Conservation (phyloP, 2,113 vertebrate genomes). For the Brevimyrus niger region DNA sequence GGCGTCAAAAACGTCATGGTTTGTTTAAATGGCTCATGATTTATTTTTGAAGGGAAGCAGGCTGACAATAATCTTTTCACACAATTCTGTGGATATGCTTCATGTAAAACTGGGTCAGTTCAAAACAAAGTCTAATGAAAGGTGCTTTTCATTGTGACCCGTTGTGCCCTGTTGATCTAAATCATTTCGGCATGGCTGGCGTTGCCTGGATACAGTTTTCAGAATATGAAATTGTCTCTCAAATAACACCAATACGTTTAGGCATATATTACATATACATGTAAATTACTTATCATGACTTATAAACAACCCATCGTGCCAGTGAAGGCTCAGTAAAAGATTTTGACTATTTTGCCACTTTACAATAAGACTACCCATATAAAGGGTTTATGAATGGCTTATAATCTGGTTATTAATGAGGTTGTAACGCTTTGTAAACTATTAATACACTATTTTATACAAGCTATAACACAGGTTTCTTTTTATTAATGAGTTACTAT, state of each 20-base stretch:
- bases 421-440: no score
- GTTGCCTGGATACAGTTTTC: conserved; percentile 40
- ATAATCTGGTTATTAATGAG: no score
- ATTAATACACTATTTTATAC: no score
- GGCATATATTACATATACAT: not conserved
- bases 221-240: conserved; percentile 18
- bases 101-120: conserved; percentile 34
- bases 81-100: conserved; percentile 23
- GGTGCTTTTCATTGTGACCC: conserved; percentile 31
- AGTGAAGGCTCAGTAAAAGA: not conserved
- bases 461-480: no score
- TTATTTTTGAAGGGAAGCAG: not conserved
- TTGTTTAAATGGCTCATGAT: not conserved
- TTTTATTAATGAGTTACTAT: no score
- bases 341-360: not conserved
- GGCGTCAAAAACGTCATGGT: not conserved
- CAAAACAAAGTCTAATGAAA: conserved; percentile 33
- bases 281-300: not conserved
- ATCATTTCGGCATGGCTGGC: conserved; percentile 23
- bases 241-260: not conserved
- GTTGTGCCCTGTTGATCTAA: conserved; percentile 24
- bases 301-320: not conserved
- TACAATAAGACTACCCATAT: no score
- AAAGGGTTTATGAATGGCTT: no score
- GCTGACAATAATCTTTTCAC: conserved; percentile 3